Percentiles rank a stretch among this genome's conserved stretches.
These are phyloP conservation scores for Tinamus guttatus DNA, from an alignment of 2,113 vertebrate species.

Conservation along the genomic window DNA sequence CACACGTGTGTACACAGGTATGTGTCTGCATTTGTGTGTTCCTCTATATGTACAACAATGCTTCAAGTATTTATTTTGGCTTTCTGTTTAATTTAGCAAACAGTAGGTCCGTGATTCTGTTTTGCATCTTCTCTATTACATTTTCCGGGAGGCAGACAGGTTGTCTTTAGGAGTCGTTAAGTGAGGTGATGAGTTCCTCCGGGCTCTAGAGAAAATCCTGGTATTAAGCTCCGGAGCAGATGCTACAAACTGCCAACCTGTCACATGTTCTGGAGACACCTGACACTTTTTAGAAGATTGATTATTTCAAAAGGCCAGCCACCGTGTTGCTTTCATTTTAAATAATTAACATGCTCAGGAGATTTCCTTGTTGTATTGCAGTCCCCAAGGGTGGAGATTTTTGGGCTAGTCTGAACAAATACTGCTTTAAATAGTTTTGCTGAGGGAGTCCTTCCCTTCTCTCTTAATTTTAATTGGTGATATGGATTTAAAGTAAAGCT, in stretches of 20 bases:
- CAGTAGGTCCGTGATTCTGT: neutral
- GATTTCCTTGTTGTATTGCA: neutral
- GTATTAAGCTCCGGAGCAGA: neutral
- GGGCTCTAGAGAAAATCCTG: slow-evolving; percentile 15
- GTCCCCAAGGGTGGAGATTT: neutral
- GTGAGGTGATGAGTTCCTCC: slow-evolving; percentile 22
- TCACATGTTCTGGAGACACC: slow-evolving; percentile 15
- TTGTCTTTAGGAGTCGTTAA: slow-evolving; percentile 58
- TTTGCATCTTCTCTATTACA: neutral
- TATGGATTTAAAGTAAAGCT: neutral
- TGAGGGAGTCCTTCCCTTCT: neutral
- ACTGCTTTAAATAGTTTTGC: neutral
- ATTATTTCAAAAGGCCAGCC: slow-evolving; percentile 8
- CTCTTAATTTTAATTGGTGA: neutral
- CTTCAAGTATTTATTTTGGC: slow-evolving; percentile 19
- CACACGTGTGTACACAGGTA: neutral
- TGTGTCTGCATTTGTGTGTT: neutral
- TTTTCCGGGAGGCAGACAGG: slow-evolving; percentile 32
- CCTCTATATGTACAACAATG: neutral
- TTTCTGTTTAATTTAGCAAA: slow-evolving; percentile 50
- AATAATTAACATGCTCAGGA: neutral
- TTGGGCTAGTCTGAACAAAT: neutral
- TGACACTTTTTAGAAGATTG: slow-evolving; percentile 35
- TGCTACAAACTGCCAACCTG: neutral
- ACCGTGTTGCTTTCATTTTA: slow-evolving; percentile 21